Evolutionary conservation across 1,140 invertebrate species (phyloP), one percentile per base, ranked within the genome.

Genomic region (Aphelenchoides fujianensis): DNA sequence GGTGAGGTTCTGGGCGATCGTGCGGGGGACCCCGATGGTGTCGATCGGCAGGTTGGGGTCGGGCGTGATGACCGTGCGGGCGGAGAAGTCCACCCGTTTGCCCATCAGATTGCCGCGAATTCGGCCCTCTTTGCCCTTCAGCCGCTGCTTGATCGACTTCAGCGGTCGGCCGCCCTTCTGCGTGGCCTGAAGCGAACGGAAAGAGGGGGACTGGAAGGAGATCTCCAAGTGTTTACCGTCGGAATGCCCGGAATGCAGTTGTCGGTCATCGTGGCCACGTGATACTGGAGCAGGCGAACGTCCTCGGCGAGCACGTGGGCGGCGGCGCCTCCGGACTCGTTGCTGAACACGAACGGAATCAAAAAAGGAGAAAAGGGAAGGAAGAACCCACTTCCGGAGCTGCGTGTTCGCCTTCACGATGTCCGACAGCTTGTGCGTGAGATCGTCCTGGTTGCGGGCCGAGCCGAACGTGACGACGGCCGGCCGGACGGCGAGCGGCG

Each of bases 361-460:
- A 73, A 37, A 72, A 72, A 1, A 9, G 28, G 41, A 71, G n/a
- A 34, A 48, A 36, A 32, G 34, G 35, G 9, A 34, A 1, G 71
- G 63, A 70, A 3, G 12, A 37, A 68, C 23, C 2, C 23, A 80
- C 79, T 61, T 74, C 76, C 82, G 88, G 28, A 99, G 85, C 85
- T 99, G 95, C 86, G 97, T 98, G 84, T 99, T 99, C 1, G 92
- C 89, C 88, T 99, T 99, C 36, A 99, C 94, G 48, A 99, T 98
- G 85, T 99, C 97, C 0, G 95, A 90, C 9, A 99, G 86, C 87
- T 99, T 99, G 85, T 99, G 95, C 0, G 97, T 99, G 73, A 99
- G 89, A 89, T 99, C 97, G 85, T 99, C 97, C 86, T 90, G 90
- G 90, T 98, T 98, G 84, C 94, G 92, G 0, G 95, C 95, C 0